Percentiles rank a stretch among this genome's conserved stretches.
Evolutionary conservation across 2,113 vertebrate species (phyloP).

Genomic region (Strix aluco): DNA sequence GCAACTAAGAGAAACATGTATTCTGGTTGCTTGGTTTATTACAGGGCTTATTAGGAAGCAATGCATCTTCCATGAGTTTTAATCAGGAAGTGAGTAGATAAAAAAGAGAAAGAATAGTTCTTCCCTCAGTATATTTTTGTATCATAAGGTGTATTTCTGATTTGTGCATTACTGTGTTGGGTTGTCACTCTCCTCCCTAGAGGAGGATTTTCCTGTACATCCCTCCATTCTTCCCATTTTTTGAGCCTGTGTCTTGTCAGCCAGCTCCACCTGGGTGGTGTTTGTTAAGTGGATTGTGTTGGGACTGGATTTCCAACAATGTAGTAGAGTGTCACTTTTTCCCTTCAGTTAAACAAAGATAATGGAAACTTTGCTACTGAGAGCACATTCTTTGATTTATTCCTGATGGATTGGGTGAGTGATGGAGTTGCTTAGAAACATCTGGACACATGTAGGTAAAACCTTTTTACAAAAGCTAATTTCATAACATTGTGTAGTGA

Average conservation of each 20-base stretch:
- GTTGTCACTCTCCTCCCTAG: background rate
- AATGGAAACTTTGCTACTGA: background rate
- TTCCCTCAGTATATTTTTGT: fast-evolving
- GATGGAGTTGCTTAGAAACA: background rate
- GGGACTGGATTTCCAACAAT: background rate
- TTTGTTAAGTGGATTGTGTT: background rate
- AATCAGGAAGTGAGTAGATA: background rate
- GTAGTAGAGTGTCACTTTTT: background rate
- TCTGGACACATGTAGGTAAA: background rate
- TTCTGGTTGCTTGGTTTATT: background rate
- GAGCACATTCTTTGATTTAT: background rate
- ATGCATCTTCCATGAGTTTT: background rate
- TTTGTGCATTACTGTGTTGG: background rate
- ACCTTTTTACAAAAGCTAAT: background rate
- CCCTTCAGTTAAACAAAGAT: background rate
- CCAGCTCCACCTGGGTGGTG: background rate
- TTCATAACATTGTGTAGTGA: background rate
- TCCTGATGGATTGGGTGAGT: background rate
- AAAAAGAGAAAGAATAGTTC: background rate
- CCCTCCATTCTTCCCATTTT: background rate
- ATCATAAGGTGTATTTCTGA: background rate
- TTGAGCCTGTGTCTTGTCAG: background rate
- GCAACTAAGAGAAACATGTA: background rate
- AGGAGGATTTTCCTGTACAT: background rate
- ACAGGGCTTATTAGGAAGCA: background rate